Base-by-base conservation (phyloP, 2,797 vertebrate species). In the Hapalemur alaotrensis region DNA sequence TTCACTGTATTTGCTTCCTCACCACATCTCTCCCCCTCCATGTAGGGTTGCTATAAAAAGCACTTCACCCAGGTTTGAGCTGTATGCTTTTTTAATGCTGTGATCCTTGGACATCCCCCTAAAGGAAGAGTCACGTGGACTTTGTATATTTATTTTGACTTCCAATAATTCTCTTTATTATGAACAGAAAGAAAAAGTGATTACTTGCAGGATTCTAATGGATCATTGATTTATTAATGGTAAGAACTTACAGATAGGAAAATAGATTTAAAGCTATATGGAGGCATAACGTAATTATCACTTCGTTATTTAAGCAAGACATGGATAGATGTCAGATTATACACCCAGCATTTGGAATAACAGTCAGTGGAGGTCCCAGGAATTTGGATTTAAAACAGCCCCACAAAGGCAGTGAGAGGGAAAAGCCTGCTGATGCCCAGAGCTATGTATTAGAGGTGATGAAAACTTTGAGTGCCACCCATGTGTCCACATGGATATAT, bases 151-250 rank as follows among this genome's bases (percentile, higher is more conserved):
- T 76, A 87, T 67, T 81, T 67, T 52, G 81, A 76, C 35, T 91
- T 69, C 59, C 25, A 93, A 67, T 43, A 82, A 46, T 80, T 83
- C 11, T 54, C 94, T 91, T 86, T 50, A n/a, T 82, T 93, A 92
- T 75, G 48, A 83, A 90, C 30, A 90, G 57, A 80, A 92, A 93
- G 35, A 73, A 46, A 63, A 67, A 63, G 35, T 23, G 15, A 72
- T 80, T 73, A 28, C 20, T 84, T 35, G 50, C 12, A 81, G 22
- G 32, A 4, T n/a, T 63, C 67, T 65, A 54, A 13, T 78, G 70
- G 32, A 46, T 80, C 7, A 69, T 38, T 86, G 72, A 73, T 28
- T 89, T 87, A 79, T 81, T 73, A 73, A 63, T 41, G 67, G 10
- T 78, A 61, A 59, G 72, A 96, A 85, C 35, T n/a, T 48, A 43